phyloP scores from a whole-genome alignment of 2,113 vertebrate species.

The Coryphaenoides rupestris region DNA sequence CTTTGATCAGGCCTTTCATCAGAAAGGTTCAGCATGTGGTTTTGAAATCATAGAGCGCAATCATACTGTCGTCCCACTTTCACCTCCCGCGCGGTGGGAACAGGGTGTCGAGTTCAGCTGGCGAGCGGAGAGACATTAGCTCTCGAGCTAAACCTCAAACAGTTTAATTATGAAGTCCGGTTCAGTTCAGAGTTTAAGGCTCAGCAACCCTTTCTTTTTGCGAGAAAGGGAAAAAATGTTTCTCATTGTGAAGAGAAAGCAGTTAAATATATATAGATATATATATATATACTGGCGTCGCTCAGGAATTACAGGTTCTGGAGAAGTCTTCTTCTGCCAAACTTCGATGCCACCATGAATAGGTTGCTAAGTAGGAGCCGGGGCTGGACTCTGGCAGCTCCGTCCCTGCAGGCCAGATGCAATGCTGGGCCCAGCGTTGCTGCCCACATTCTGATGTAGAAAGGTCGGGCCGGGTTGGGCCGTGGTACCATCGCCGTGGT shows the following conservation, averaged over 20 bases:
- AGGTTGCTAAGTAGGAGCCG: conserved; percentile 56
- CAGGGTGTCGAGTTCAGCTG: too few relatives aligned
- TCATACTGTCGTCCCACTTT: conserved; percentile 6
- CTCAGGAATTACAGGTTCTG: conserved; percentile 41
- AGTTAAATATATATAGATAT: neutral
- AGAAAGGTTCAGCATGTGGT: conserved; percentile 37
- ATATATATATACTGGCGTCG: conserved; percentile 15
- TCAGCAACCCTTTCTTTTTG: too few relatives aligned
- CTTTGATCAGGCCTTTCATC: conserved; percentile 39
- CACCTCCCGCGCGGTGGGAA: too few relatives aligned
- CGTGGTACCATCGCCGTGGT: too few relatives aligned
- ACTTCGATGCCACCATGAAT: conserved; percentile 47
- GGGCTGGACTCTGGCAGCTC: conserved; percentile 49
- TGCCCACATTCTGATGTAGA: conserved; percentile 68
- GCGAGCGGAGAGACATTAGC: too few relatives aligned
- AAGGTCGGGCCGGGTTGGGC: too few relatives aligned
- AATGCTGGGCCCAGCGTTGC: conserved; percentile 48
- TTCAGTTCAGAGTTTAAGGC: too few relatives aligned
- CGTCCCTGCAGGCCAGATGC: conserved; percentile 42
- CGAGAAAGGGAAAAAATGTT: conserved; percentile 13
- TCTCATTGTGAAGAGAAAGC: neutral
- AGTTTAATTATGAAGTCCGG: too few relatives aligned
- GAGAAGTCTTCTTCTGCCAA: conserved; percentile 59
- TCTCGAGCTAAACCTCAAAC: too few relatives aligned
- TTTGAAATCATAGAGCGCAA: conserved; percentile 31